Percentiles rank a stretch among this genome's conserved stretches.
These are phyloP conservation scores for Aeoliscus strigatus DNA, from an alignment of 2,797 vertebrate species.

Conservation along the genomic window DNA sequence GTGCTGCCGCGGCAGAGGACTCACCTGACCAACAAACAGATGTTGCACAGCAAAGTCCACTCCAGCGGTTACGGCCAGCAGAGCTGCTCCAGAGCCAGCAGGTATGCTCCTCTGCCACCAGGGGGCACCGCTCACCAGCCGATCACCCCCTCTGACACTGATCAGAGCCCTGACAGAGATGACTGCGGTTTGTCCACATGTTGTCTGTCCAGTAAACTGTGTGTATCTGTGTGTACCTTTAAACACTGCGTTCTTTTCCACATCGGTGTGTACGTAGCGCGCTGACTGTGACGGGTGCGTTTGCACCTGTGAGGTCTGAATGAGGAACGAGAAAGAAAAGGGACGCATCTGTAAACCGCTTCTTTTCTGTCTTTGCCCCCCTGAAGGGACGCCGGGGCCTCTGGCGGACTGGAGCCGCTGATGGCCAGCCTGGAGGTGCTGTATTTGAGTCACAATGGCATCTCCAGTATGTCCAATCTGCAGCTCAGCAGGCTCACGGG, in stretches of 20 bases:
- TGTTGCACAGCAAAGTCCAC: conserved; percentile 81
- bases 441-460: conserved; percentile 87
- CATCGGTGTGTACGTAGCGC: conserved; percentile 1
- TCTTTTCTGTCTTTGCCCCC: conserved; percentile 60
- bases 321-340: conserved; percentile 26
- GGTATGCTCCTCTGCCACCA: no score
- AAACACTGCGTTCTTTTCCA: conserved; percentile 2
- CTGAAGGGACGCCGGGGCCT: conserved; percentile 71
- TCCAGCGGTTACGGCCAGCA: conserved; percentile 83
- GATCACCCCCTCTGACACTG: conserved; percentile 6
- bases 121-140: conserved; percentile 62
- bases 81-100: conserved; percentile 68
- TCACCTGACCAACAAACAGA: conserved; percentile 77
- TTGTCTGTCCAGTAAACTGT: no score
- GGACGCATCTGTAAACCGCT: conserved; percentile 34
- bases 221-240: not conserved
- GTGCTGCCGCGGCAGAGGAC: conserved; percentile 78
- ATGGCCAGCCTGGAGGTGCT: conserved; percentile 89
- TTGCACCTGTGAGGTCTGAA: conserved; percentile 54
- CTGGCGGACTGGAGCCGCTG: conserved; percentile 76
- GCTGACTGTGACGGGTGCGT: conserved; percentile 29
- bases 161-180: conserved; percentile 2
- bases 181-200: no score
- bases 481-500: conserved; percentile 86
- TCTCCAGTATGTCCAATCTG: conserved; percentile 82